Evolutionary conservation across 2,113 vertebrate genomes (phyloP).

Genomic region (Pangasianodon hypophthalmus): DNA sequence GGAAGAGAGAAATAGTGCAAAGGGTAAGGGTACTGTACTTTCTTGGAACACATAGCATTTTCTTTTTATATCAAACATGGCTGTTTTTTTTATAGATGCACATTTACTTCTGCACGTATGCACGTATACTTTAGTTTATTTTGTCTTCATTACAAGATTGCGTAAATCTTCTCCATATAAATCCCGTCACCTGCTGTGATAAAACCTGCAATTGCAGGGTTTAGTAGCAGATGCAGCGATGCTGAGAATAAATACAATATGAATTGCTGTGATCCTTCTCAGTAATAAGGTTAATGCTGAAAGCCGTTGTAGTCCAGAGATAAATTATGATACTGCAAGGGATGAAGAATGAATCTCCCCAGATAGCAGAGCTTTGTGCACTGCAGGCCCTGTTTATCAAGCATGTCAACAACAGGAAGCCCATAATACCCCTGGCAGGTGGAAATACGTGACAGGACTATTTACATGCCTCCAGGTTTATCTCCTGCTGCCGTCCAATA

Average conservation of each 20-base stretch:
- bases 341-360: constrained; percentile 26
- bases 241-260: neutral
- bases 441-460: constrained; percentile 45
- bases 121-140: neutral
- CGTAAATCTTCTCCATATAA: neutral
- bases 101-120: neutral
- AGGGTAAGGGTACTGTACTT: neutral
- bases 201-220: neutral
- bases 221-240: neutral
- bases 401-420: constrained; percentile 39
- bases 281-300: neutral
- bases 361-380: constrained; percentile 22
- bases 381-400: constrained; percentile 51
- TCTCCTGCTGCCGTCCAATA: constrained; percentile 30
- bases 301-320: constrained; percentile 11
- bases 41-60: neutral
- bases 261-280: neutral
- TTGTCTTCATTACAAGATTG: neutral
- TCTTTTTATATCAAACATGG: neutral
- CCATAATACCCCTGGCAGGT: constrained; percentile 35
- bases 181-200: neutral
- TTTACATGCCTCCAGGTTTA: constrained; percentile 32
- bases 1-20: too few relatives aligned
- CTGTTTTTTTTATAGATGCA: neutral
- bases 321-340: constrained; percentile 23